These are phyloP conservation scores for Sipha maydis DNA, from an alignment of 2,888 invertebrate species.

Conservation along the genomic window DNA sequence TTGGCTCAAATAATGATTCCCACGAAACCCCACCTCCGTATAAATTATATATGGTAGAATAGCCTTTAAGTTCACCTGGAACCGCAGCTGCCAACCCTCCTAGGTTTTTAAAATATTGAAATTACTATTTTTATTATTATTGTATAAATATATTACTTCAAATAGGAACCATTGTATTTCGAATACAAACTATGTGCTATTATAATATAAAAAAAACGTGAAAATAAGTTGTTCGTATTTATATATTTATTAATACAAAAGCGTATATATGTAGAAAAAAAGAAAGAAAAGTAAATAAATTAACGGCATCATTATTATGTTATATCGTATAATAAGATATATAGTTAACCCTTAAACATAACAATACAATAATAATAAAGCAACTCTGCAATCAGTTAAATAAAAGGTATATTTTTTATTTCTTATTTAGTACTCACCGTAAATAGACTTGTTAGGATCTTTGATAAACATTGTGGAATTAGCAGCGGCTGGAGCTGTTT, in stretches of 20 bases:
- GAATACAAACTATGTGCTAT: too few species aligned
- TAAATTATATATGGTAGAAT: conserved; percentile 71
- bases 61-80: conserved; percentile 89
- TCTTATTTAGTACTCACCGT: conserved; percentile 68
- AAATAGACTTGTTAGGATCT: conserved; percentile 68
- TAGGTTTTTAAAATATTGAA: conserved; percentile 63
- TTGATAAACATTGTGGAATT: conserved; percentile 73
- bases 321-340: too few species aligned
- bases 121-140: too few species aligned
- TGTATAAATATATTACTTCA: too few species aligned
- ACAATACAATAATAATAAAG: too few species aligned
- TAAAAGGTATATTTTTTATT: not conserved
- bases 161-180: too few species aligned
- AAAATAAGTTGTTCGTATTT: too few species aligned
- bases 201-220: too few species aligned
- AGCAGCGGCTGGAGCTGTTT: conserved; percentile 76
- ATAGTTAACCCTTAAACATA: too few species aligned
- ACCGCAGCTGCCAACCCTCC: conserved; percentile 82
- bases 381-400: too few species aligned
- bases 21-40: conserved; percentile 77
- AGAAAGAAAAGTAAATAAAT: not conserved
- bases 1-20: conserved; percentile 80
- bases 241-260: too few species aligned
- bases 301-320: too few species aligned
- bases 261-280: not conserved